A percentile compares a stretch with the other conserved stretches of the same genome.
Conservation (phyloP, 2,888 invertebrate genomes). For the Acholoe squamosa region DNA sequence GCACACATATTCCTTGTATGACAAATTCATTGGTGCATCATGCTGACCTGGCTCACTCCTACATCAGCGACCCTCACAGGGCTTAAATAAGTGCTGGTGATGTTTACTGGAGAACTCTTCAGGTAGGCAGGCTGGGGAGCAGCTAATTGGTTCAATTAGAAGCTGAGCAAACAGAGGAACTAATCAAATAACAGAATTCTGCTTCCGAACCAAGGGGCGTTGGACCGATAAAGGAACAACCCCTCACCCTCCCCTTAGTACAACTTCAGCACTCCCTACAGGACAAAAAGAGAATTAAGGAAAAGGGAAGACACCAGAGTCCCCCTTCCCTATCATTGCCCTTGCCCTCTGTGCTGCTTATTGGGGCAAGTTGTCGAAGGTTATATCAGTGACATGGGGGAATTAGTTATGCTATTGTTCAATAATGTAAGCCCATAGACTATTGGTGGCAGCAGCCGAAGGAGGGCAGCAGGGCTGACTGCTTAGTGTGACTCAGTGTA, state of each 20-base stretch:
- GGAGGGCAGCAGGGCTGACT: no score
- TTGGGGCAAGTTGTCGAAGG: neutral
- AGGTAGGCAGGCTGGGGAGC: neutral
- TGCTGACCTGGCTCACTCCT: no score
- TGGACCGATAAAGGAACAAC: no score
- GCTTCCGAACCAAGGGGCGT: no score
- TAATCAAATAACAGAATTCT: neutral
- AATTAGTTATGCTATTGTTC: neutral
- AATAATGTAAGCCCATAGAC: neutral
- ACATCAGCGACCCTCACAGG: no score
- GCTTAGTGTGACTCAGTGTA: no score
- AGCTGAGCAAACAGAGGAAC: neutral
- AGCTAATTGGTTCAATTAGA: slow-evolving; percentile 22
- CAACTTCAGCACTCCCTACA: no score
- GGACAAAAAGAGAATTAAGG: neutral
- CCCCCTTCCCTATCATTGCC: no score
- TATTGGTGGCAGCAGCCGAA: neutral
- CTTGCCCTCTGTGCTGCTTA: neutral
- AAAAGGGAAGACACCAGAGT: neutral
- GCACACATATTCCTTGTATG: no score
- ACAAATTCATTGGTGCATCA: no score
- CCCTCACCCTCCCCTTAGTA: no score
- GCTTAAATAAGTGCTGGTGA: neutral
- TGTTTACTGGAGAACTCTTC: neutral
- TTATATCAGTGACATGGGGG: neutral